Percentiles rank a stretch among this genome's conserved stretches.
These are phyloP conservation scores for Mystacides longicornis DNA, from an alignment of 2,888 invertebrate genomes.

Conservation along the genomic window DNA sequence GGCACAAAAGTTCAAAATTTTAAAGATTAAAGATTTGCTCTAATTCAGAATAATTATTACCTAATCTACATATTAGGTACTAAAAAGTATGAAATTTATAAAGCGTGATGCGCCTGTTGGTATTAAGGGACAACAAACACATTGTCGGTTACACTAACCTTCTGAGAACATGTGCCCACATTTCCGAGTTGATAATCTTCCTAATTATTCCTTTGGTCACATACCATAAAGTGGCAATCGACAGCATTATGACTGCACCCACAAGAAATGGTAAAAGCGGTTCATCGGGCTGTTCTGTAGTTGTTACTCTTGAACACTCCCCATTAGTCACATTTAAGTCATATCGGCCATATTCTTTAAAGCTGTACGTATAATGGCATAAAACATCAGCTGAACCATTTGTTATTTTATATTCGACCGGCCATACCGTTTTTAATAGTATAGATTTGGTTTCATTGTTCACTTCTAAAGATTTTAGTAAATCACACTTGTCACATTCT, in stretches of 20 bases:
- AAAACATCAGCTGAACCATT: constrained; percentile 32
- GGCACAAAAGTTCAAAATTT: too few relatives aligned
- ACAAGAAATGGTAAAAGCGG: constrained; percentile 42
- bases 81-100: too few relatives aligned
- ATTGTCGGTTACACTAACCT: constrained; percentile 35
- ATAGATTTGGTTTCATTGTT: constrained; percentile 30
- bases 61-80: too few relatives aligned
- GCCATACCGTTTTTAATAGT: constrained; percentile 35
- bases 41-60: too few relatives aligned
- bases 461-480: constrained; percentile 7
- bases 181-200: constrained; percentile 37
- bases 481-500: constrained; percentile 35
- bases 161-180: constrained; percentile 42
- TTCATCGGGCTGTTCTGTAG: constrained; percentile 45
- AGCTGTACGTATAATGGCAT: constrained; percentile 38
- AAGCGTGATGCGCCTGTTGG: too few relatives aligned
- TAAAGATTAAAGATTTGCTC: too few relatives aligned
- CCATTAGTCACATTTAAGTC: constrained; percentile 34
- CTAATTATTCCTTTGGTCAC: constrained; percentile 43
- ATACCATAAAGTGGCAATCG: constrained; percentile 48
- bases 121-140: too few relatives aligned
- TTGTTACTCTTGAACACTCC: constrained; percentile 37
- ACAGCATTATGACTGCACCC: constrained; percentile 39
- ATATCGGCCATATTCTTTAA: constrained; percentile 44
- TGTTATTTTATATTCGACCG: constrained; percentile 35